Evolutionary conservation across 2,113 vertebrate genomes (phyloP), one percentile per base, ranked within the genome.

Genomic region (Turdus rufiventris): DNA sequence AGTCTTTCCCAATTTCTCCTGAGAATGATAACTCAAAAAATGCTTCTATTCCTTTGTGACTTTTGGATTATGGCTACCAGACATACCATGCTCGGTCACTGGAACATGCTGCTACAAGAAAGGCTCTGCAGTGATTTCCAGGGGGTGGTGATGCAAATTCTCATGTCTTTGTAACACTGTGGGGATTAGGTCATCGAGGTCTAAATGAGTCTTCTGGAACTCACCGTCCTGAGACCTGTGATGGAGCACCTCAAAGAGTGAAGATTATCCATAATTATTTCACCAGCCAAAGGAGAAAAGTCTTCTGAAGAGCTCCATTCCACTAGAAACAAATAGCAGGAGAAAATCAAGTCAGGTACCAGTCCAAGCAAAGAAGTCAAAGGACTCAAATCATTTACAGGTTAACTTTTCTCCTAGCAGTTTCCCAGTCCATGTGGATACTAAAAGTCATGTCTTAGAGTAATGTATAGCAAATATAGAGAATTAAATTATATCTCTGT

Each of bases 221-320:
- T 98, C 98, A 99, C 99, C 93, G 97, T 99, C 93, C 94, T 98
- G 82, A 99, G 99, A 85, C 98, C 96, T 21, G 97, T 97, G 97
- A 99, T 98, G 82, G 97, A 98, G 92, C 97, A 99, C 89, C 98
- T 98, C 81, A 99, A 96, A 60, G 95, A 98, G 96, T 98, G 98
- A 68, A 99, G 98, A 91, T 98, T 98, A 74, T 99, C 99, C 97
- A 99, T 85, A 75, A 99, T 97, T 91, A 97, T 96, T 94, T 99
- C 98, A 94, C 99, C 99, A 72, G 96, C 97, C 61, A 98, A 97
- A 95, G 98, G 97, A 45, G 98, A 99, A 95, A 99, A 99, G 92
- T 99, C 98, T 97, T 99, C 98, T 70, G 98, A 97, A 96, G 97
- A 98, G 96, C 99, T 99, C 99, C 99, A 99, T 97, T 99, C 98